Evolutionary conservation across 1,140 invertebrate genomes (phyloP).

Genomic region (Melanaphis sacchari): DNA sequence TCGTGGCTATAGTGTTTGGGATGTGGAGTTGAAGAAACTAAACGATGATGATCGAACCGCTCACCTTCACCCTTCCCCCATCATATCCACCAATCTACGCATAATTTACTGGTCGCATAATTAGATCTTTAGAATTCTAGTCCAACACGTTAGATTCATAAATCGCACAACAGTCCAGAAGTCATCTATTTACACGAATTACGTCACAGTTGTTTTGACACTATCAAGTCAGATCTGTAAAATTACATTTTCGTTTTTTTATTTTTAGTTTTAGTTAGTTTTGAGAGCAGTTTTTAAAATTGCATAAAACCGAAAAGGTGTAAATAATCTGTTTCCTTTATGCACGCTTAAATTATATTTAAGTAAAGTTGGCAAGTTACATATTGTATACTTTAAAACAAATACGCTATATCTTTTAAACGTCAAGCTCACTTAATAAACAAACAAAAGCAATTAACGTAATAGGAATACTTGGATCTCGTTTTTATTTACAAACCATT

Average conservation of each 20-base stretch:
- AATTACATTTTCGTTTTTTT: not conserved
- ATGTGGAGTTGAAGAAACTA: not conserved
- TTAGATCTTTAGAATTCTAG: not conserved
- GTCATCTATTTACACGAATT: not conserved
- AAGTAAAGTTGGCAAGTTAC: not conserved
- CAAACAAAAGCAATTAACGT: not conserved
- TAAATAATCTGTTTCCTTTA: not conserved
- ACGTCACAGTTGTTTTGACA: not conserved
- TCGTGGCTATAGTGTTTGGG: not conserved
- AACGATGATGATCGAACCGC: not conserved
- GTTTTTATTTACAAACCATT: conserved; percentile 24
- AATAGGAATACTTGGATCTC: not conserved
- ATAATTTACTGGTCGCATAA: not conserved
- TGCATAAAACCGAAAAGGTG: not conserved
- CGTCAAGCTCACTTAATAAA: not conserved
- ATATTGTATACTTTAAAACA: not conserved
- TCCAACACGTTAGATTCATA: not conserved
- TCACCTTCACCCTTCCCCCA: not conserved
- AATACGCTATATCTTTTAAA: not conserved
- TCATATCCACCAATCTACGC: not conserved
- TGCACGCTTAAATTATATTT: not conserved
- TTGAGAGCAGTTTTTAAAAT: not conserved
- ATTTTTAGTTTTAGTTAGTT: not conserved
- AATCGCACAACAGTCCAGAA: not conserved
- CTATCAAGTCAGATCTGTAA: not conserved